phyloP scores from a whole-genome alignment of 1,140 invertebrate genomes.

The Thalassaphorura encarpata region DNA sequence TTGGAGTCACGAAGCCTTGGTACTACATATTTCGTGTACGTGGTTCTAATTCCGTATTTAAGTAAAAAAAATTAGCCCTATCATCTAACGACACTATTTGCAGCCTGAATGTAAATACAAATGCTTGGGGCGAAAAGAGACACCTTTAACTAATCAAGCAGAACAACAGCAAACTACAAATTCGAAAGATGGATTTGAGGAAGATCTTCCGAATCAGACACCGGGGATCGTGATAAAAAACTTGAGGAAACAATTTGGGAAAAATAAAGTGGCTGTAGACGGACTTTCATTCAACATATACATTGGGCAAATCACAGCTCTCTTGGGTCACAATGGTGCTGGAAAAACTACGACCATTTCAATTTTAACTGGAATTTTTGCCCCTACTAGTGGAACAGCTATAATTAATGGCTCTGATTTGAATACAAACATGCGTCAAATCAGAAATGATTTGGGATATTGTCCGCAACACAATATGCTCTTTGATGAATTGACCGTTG shows the following conservation, averaged over 20 bases:
- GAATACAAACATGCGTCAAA: conserved; percentile 45
- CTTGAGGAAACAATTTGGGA: conserved; percentile 13
- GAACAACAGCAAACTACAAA: no score
- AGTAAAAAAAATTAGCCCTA: no score
- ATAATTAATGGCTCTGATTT: conserved; percentile 57
- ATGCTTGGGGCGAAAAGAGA: no score
- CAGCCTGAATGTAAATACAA: no score
- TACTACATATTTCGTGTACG: no score
- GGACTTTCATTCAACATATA: conserved; percentile 18
- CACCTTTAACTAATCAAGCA: no score
- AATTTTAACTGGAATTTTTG: conserved; percentile 63
- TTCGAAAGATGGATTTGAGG: conserved; percentile 3
- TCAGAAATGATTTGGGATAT: conserved; percentile 62
- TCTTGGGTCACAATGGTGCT: conserved; percentile 45
- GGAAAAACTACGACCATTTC: conserved; percentile 74
- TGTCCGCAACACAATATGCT: conserved; percentile 94
- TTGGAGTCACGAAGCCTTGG: no score
- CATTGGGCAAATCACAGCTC: conserved; percentile 20
- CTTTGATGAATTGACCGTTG: conserved; percentile 77
- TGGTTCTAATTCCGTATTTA: no score
- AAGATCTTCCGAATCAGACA: neutral
- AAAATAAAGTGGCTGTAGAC: conserved; percentile 10
- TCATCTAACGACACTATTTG: no score
- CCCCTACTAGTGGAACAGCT: conserved; percentile 51
- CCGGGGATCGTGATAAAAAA: conserved; percentile 6